Evolutionary conservation across 2,797 vertebrate genomes (phyloP).

Genomic region (Molossus molossus): DNA sequence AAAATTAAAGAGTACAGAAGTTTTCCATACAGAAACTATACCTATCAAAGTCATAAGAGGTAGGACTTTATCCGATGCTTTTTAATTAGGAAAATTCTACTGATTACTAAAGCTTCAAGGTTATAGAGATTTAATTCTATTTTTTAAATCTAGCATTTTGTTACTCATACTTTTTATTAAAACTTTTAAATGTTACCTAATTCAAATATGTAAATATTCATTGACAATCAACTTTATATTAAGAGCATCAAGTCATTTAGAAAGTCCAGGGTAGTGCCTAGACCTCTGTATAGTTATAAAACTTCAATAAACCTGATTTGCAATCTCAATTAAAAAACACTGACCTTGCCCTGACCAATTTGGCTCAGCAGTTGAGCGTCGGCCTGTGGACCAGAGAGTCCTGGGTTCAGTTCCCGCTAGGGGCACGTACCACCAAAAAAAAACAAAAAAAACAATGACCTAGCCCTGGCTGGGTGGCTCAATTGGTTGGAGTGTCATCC

Average conservation of each 20-base stretch:
- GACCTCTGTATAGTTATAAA: constrained; percentile 46
- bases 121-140: background rate
- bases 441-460: background rate
- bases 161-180: constrained; percentile 47
- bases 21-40: constrained; percentile 24
- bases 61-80: constrained; percentile 52
- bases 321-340: constrained; percentile 32
- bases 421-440: too few relatives aligned
- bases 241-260: constrained; percentile 58
- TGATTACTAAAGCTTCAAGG: constrained; percentile 40
- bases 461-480: background rate
- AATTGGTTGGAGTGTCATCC: background rate
- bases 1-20: constrained; percentile 34
- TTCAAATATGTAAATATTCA: constrained; percentile 59
- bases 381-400: too few relatives aligned
- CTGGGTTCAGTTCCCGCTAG: too few relatives aligned
- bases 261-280: constrained; percentile 31
- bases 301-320: constrained; percentile 46
- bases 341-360: background rate
- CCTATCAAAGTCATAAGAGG: constrained; percentile 41
- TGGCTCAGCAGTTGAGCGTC: background rate
- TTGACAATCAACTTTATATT: constrained; percentile 26
- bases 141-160: constrained; percentile 60
- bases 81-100: constrained; percentile 45
- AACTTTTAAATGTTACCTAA: constrained; percentile 63